These are phyloP conservation scores for Choreutis nemorana DNA, from an alignment of 2,888 invertebrate genomes.

Conservation along the genomic window DNA sequence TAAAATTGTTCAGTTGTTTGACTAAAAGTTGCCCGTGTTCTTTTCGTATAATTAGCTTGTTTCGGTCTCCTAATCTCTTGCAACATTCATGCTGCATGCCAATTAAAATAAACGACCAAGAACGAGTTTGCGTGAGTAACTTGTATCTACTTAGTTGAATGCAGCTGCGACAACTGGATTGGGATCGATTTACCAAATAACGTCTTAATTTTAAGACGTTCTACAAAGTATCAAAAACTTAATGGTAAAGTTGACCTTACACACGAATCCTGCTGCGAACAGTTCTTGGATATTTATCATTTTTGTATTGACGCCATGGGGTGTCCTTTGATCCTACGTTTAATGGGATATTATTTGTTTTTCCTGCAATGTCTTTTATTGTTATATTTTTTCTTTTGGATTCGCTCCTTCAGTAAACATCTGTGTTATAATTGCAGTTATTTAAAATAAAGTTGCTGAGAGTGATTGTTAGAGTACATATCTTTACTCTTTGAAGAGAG, in stretches of 20 bases:
- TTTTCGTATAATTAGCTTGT: slow-evolving; percentile 29
- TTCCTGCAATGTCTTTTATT: slow-evolving; percentile 12
- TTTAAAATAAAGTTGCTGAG: too few species aligned
- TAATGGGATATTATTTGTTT: slow-evolving; percentile 20
- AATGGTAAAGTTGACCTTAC: slow-evolving; percentile 26
- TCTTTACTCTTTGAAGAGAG: too few species aligned
- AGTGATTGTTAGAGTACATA: too few species aligned
- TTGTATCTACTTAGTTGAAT: slow-evolving; percentile 12
- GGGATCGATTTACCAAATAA: too few species aligned
- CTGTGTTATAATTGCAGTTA: too few species aligned
- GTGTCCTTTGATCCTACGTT: slow-evolving; percentile 7
- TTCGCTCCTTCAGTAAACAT: too few species aligned
- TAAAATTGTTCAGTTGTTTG: too few species aligned
- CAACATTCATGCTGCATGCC: slow-evolving; percentile 10
- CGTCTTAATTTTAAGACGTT: slow-evolving; percentile 26
- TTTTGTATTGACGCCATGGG: slow-evolving; percentile 18
- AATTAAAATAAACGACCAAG: slow-evolving; percentile 16
- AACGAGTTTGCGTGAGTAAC: slow-evolving; percentile 11
- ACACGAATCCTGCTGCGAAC: slow-evolving; percentile 24
- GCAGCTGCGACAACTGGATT: slow-evolving; percentile 12
- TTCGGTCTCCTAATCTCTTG: slow-evolving; percentile 11
- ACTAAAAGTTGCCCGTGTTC: too few species aligned
- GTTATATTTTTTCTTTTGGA: too few species aligned
- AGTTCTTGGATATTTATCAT: slow-evolving; percentile 30
- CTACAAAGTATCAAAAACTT: slow-evolving; percentile 19